Base-by-base conservation (phyloP, 2,888 invertebrate species). In the Uropetala carovei region DNA sequence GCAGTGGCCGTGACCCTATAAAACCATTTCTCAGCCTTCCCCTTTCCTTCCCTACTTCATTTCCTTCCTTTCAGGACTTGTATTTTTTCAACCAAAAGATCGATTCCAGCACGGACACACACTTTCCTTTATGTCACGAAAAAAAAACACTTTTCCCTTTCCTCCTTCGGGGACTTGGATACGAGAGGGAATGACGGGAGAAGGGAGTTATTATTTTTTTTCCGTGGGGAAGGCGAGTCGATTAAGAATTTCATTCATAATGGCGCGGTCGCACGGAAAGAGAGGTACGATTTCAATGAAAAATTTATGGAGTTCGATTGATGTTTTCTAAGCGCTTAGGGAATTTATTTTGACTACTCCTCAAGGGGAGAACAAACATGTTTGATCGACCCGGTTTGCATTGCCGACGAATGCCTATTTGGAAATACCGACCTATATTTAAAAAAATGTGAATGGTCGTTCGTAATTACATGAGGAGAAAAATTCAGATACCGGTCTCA, bases 171-270 rank as follows among this genome's bases (percentile, higher is more conserved):
- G 22, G 27, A 43, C 43, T 43, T 43, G 43, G 43, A 3, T 43
- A n/a, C 5, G 5, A 43, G 75, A 22, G 8, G 27, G 10, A 75
- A 75, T 75, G 75, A 27, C 75, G 75, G 27, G 10, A 22, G 27
- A 14, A 27, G 0, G 22, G 75, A 75, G 22, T 75, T 75, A 22
- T 75, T 75, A 27, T 75, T 75, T 75, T 75, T 75, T 75, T 9
- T 14, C 14, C 27, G 68, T 0, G n/a, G 3, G 64, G 22, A 13
- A 75, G 75, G 64, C n/a, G 22, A 75, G 75, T n/a, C 75, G 75
- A 75, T 75, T 75, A 75, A 75, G 75, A 75, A 75, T 75, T 75
- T 75, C 75, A 75, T 75, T 75, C 75, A 75, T 75, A 22, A 75
- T 75, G 75, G 75, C 18, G 22, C 75, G 18, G 75, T 10, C 11